These are phyloP conservation scores for Limnothrissa miodon DNA, from an alignment of 2,113 vertebrate genomes.

Conservation along the genomic window DNA sequence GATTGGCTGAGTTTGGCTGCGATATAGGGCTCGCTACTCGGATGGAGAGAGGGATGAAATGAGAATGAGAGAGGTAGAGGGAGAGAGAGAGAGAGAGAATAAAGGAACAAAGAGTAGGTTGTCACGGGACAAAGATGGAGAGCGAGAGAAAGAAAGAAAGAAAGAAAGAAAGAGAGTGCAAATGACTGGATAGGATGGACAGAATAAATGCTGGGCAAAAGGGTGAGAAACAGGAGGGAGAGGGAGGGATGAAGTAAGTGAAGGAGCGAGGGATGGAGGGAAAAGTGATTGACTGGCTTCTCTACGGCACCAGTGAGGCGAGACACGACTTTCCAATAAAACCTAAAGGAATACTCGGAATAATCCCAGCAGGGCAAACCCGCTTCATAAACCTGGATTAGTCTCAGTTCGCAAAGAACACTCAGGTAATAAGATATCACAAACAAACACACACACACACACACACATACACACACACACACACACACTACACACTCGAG, in stretches of 20 bases:
- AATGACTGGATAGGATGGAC: no score
- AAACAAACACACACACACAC: slow-evolving; percentile 1
- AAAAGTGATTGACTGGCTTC: slow-evolving; percentile 65
- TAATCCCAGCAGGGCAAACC: slow-evolving; percentile 46
- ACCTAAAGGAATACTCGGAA: slow-evolving; percentile 51
- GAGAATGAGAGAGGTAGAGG: not conserved
- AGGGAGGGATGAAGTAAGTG: not conserved
- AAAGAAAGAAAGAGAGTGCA: not conserved
- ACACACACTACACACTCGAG: not conserved
- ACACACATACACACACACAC: slow-evolving; percentile 9
- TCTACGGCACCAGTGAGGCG: slow-evolving; percentile 67
- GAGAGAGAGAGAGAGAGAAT: slow-evolving; percentile 4
- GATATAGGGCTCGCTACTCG: slow-evolving; percentile 28
- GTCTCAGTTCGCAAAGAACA: slow-evolving; percentile 46
- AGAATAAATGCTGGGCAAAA: slow-evolving; percentile 16
- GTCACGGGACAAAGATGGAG: slow-evolving; percentile 42
- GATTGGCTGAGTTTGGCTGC: slow-evolving; percentile 42
- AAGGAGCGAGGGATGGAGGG: slow-evolving; percentile 24
- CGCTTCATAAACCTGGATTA: slow-evolving; percentile 65
- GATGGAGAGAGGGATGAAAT: not conserved
- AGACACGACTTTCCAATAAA: slow-evolving; percentile 70
- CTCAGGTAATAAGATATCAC: slow-evolving; percentile 20
- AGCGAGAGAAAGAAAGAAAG: slow-evolving; percentile 23
- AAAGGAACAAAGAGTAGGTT: not conserved
- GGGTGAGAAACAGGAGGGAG: slow-evolving; percentile 12